Evolutionary conservation across 2,888 invertebrate genomes (phyloP).

Genomic region (Pardosa pseudoannulata): DNA sequence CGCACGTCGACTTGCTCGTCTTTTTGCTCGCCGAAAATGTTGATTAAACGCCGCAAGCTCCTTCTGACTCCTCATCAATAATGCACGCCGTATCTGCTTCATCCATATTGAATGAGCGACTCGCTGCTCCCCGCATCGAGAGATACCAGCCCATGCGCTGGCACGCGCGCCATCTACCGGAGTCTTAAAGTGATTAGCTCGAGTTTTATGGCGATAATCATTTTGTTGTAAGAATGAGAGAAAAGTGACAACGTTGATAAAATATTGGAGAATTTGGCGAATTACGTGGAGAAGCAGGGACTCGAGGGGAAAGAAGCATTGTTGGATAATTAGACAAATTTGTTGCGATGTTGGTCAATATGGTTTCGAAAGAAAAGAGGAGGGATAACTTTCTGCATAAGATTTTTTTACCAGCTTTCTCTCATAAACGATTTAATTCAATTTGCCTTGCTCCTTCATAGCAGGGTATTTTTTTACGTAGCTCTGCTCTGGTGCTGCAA

Average conservation of each 20-base stretch:
- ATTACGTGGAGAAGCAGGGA: slow-evolving; percentile 60
- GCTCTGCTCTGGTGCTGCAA: background rate
- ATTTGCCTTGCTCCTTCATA: slow-evolving; percentile 1
- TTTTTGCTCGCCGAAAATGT: slow-evolving; percentile 70
- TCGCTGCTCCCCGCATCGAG: slow-evolving; percentile 2
- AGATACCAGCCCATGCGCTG: slow-evolving; percentile 27
- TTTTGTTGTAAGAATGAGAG: slow-evolving; percentile 70
- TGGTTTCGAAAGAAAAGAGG: slow-evolving; percentile 21
- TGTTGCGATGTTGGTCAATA: slow-evolving; percentile 57
- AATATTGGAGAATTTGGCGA: slow-evolving; percentile 72
- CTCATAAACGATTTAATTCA: slow-evolving; percentile 12
- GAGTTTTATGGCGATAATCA: slow-evolving; percentile 72
- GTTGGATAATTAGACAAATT: slow-evolving; percentile 69
- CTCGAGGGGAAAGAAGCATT: slow-evolving; percentile 46
- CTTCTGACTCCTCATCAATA: slow-evolving; percentile 69
- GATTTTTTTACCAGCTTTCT: background rate
- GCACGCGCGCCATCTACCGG: slow-evolving; percentile 69
- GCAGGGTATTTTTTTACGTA: background rate
- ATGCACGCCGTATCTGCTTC: slow-evolving; percentile 64
- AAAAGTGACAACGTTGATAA: slow-evolving; percentile 72
- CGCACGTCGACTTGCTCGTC: slow-evolving; percentile 63
- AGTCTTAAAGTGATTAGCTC: slow-evolving; percentile 69
- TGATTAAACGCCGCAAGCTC: slow-evolving; percentile 72
- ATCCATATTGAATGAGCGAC: slow-evolving; percentile 69
- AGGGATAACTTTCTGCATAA: slow-evolving; percentile 4